Base-by-base conservation (phyloP, 1,140 invertebrate species). In the Papilio polyxenes region DNA sequence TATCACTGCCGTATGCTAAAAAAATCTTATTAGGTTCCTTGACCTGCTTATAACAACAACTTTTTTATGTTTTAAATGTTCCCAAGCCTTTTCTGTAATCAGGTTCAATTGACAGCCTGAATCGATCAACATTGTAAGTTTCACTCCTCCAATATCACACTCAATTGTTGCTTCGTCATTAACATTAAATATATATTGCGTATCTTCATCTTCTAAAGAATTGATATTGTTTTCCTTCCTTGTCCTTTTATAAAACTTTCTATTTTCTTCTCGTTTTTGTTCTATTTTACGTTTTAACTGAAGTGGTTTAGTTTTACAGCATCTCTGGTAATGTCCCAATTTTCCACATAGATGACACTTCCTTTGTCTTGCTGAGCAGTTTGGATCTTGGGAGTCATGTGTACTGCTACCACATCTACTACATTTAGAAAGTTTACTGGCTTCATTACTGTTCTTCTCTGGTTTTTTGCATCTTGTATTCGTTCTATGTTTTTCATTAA, bases 71-170 rank as follows among this genome's bases (percentile, higher is more conserved):
- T 87, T 88, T 15, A 86, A 40, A 3, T 5, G 23, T 40, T 77
- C 37, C 87, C 85, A 87, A 11, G 85, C 86, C 65, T 83, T 76
- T 0, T 83, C 81, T 11, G 84, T 84, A 15, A 88, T 85, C 1
- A 88, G 37, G 80, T 88, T 88, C 0, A 75, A 20, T 40, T 84
- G 85, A 37, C 84, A 86, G 0, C 87, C 87, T 2, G 87, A 88
- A 79, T 88, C 85, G 10, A 87, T 85, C 20, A 88, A 56, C 81
- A 86, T 81, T 8, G 84, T 37, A 51, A 81, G n/a, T 17, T 82
- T 80, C 3, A 85, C 75, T 8, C 86, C 87, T 20, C 87, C 86
- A 10, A 87, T 75, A 11, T 81, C 78, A 75, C 86, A 87, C 62
- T 82, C 74, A 65, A 8, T 40, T 40, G 40, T 40, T 40, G 40